Percentiles rank a stretch among this genome's conserved stretches.
Evolutionary conservation across 2,888 invertebrate genomes (phyloP).

Genomic region (Pocota personata): DNA sequence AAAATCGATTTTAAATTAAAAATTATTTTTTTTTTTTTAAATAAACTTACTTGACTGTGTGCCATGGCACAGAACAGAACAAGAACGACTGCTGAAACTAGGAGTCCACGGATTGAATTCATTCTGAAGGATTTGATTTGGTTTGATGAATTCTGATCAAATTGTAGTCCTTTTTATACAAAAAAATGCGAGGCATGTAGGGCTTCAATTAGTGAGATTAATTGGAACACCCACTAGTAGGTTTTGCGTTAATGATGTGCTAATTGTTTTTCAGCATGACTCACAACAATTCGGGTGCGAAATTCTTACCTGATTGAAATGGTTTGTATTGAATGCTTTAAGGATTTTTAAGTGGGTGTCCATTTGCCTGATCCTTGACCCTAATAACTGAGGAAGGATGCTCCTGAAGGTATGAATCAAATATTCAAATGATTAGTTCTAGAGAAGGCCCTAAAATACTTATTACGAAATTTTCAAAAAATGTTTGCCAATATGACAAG

Average conservation of each 20-base stretch:
- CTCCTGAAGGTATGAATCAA: no score
- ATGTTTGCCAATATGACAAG: no score
- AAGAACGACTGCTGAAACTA: conserved; percentile 17
- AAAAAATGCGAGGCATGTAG: background rate
- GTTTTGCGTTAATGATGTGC: background rate
- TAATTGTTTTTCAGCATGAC: conserved; percentile 1
- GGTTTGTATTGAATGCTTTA: no score
- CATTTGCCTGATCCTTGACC: no score
- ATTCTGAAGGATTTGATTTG: conserved; percentile 27
- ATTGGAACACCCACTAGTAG: conserved; percentile 18
- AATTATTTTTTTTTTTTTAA: background rate
- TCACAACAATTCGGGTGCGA: background rate
- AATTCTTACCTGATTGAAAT: background rate
- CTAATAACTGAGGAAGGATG: no score
- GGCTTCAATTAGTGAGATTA: conserved; percentile 23
- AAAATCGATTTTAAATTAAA: background rate
- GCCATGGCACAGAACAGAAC: conserved; percentile 16
- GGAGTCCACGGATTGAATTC: conserved; percentile 34
- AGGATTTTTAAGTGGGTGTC: no score
- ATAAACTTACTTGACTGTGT: conserved; percentile 33
- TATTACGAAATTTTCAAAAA: no score
- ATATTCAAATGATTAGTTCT: no score
- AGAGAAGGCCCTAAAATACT: no score
- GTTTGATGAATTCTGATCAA: background rate
- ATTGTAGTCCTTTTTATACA: conserved; percentile 36